These are phyloP conservation scores for Pachypeltis micranthus DNA, from an alignment of 1,140 invertebrate genomes.

Conservation along the genomic window DNA sequence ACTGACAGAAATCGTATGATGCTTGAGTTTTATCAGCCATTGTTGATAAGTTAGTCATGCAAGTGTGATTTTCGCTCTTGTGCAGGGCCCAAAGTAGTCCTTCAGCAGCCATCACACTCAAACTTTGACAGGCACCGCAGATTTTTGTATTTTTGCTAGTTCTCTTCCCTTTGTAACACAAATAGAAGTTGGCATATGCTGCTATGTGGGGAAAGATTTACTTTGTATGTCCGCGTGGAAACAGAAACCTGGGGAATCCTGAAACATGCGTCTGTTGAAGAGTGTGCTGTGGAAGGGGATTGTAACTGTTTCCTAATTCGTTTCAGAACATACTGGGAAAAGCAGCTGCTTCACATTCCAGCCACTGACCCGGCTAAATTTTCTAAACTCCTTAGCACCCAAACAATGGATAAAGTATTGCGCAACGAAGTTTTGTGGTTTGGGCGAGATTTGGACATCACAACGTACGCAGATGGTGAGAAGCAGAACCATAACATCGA, in stretches of 20 bases:
- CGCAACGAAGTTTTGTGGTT: conserved; percentile 62
- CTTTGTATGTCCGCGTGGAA: background rate
- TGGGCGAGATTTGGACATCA: conserved; percentile 81
- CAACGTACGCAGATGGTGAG: conserved; percentile 63
- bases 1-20: too few species aligned
- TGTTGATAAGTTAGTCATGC: too few species aligned
- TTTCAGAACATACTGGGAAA: conserved; percentile 59
- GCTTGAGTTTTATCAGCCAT: too few species aligned
- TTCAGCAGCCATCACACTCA: too few species aligned
- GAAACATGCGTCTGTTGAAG: too few species aligned
- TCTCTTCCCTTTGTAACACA: background rate
- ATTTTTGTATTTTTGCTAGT: background rate
- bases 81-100: too few species aligned
- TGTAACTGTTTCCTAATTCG: background rate
- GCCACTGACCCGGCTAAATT: conserved; percentile 55
- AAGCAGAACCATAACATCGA: conserved; percentile 74
- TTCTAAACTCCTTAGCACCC: conserved; percentile 57
- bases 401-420: conserved; percentile 64
- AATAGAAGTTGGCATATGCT: background rate
- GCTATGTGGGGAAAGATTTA: background rate
- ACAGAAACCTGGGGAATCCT: background rate
- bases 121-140: too few species aligned
- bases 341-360: conserved; percentile 59
- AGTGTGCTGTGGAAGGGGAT: too few species aligned
- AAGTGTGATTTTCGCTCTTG: too few species aligned